A percentile compares a stretch with the other conserved stretches of the same genome.
Evolutionary conservation across 2,113 vertebrate species (phyloP).

Genomic region (Lampris megalopsis): DNA sequence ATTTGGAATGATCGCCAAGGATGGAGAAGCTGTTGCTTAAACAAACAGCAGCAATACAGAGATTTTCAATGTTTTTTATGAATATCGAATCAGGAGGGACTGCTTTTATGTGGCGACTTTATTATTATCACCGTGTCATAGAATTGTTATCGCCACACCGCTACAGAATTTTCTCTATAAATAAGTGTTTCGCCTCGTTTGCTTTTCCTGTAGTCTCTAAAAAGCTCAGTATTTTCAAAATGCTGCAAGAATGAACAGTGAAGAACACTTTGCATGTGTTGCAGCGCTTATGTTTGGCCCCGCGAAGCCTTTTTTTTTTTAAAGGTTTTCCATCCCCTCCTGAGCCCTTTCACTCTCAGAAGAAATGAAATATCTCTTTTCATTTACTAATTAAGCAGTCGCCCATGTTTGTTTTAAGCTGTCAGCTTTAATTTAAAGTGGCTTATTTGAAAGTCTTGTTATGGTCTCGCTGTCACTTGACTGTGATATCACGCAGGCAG

Average conservation of each 20-base stretch:
- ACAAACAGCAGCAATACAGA: constrained; percentile 42
- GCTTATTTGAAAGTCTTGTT: constrained; percentile 81
- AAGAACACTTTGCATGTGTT: constrained; percentile 20
- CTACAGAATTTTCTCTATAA: constrained; percentile 21
- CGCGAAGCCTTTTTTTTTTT: constrained; percentile 43
- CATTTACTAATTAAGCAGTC: constrained; percentile 82
- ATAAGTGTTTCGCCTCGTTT: constrained; percentile 24
- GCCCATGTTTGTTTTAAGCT: constrained; percentile 82
- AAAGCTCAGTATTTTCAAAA: constrained; percentile 37
- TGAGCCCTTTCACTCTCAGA: constrained; percentile 69
- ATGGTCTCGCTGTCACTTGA: constrained; percentile 79
- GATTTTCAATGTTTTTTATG: constrained; percentile 33
- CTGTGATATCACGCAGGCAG: constrained; percentile 71
- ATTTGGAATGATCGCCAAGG: constrained; percentile 53
- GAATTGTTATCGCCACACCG: constrained; percentile 22
- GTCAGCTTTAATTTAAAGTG: constrained; percentile 82
- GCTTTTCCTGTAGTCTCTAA: neutral
- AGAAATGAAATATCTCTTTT: constrained; percentile 83
- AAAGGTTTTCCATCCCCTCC: constrained; percentile 64
- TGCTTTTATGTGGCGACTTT: constrained; percentile 19
- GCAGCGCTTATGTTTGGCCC: constrained; percentile 50
- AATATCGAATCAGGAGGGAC: constrained; percentile 40
- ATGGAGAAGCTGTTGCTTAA: constrained; percentile 44
- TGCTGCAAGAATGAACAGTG: constrained; percentile 20
- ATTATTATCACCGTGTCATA: constrained; percentile 20